Conservation (phyloP, 2,113 vertebrate species). For the Thymallus thymallus region DNA sequence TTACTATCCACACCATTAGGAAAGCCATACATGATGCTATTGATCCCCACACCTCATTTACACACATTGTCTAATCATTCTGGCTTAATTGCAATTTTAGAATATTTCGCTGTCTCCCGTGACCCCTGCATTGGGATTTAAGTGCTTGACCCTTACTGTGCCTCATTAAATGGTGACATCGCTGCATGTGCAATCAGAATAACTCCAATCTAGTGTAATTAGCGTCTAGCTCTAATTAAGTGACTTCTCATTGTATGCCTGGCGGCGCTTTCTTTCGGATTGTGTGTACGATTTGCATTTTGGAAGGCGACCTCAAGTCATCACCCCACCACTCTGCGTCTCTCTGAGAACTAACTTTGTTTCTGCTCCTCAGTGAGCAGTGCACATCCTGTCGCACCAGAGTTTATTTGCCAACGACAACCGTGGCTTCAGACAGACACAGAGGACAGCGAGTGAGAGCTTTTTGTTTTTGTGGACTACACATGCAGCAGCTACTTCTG, state of each 20-base stretch:
- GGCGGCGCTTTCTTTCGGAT: slow-evolving; percentile 40
- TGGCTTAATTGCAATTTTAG: slow-evolving; percentile 52
- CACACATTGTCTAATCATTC: slow-evolving; percentile 39
- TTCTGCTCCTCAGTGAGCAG: neutral
- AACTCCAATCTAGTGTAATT: slow-evolving; percentile 59
- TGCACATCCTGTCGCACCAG: neutral
- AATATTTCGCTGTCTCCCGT: slow-evolving; percentile 32
- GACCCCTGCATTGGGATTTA: slow-evolving; percentile 26
- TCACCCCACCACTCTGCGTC: neutral
- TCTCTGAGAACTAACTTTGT: slow-evolving; percentile 12
- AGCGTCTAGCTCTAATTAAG: slow-evolving; percentile 60
- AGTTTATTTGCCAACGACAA: neutral
- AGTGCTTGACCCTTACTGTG: slow-evolving; percentile 20
- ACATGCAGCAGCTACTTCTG: too few relatives aligned
- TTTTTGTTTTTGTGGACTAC: neutral
- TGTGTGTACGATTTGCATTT: slow-evolving; percentile 45
- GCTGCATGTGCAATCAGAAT: slow-evolving; percentile 32
- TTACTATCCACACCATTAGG: slow-evolving; percentile 45
- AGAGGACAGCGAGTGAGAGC: neutral
- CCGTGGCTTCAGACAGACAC: neutral
- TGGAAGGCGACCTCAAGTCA: neutral
- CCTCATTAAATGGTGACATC: slow-evolving; percentile 59
- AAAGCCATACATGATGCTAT: slow-evolving; percentile 21
- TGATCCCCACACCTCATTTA: slow-evolving; percentile 55
- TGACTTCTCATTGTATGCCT: slow-evolving; percentile 39